Percentiles rank a stretch among this genome's conserved stretches.
These are phyloP conservation scores for Pectinophora gossypiella DNA, from an alignment of 1,140 invertebrate species.

Conservation along the genomic window DNA sequence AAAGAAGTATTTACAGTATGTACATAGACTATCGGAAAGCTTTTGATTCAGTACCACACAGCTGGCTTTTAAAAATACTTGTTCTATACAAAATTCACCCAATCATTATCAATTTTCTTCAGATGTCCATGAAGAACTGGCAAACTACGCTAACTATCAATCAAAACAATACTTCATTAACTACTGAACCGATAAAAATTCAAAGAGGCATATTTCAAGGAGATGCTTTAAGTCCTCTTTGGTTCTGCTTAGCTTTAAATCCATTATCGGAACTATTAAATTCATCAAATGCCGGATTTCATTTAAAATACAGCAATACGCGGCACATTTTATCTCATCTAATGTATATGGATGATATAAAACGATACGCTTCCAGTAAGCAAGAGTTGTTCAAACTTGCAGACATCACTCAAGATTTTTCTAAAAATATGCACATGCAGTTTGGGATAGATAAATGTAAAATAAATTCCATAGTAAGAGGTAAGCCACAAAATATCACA, in stretches of 20 bases:
- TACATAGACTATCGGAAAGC: constrained; percentile 4
- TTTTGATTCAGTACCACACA: constrained; percentile 1
- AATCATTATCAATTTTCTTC: neutral
- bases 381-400: too few relatives aligned
- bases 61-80: neutral
- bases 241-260: constrained; percentile 1
- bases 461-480: too few relatives aligned
- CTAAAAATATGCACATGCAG: too few relatives aligned
- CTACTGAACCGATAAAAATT: neutral
- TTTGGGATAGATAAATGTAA: too few relatives aligned
- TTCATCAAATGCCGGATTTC: too few relatives aligned
- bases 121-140: constrained; percentile 2
- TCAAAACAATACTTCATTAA: neutral
- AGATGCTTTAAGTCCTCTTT: neutral
- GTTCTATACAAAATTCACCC: neutral
- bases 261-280: too few relatives aligned
- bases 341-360: too few relatives aligned
- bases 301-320: too few relatives aligned
- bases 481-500: too few relatives aligned
- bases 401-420: too few relatives aligned
- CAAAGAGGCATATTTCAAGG: constrained; percentile 4
- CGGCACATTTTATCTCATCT: too few relatives aligned
- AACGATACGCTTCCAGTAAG: too few relatives aligned
- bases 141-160: neutral
- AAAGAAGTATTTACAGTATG: neutral